Evolutionary conservation across 2,113 vertebrate genomes (phyloP).

Genomic region (Crotalus helleri): DNA sequence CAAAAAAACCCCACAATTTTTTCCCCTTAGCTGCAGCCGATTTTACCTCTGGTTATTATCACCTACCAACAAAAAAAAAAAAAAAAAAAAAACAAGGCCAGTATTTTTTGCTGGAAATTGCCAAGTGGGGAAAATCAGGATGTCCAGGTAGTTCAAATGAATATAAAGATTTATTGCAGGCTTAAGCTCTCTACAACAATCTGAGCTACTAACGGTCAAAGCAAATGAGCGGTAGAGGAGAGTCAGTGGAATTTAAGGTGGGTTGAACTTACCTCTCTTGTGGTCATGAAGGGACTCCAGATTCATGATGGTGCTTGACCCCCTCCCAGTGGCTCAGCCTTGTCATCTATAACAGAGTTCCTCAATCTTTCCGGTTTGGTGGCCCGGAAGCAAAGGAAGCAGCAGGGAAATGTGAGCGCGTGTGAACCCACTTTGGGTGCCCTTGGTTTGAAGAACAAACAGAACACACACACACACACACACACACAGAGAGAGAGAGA

Average conservation of each 20-base stretch:
- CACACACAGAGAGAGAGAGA: no score
- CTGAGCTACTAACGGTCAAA: neutral
- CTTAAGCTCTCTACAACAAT: neutral
- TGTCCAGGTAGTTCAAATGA: neutral
- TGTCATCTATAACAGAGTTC: neutral
- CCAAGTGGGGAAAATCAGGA: neutral
- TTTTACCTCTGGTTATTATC: neutral
- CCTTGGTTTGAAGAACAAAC: neutral
- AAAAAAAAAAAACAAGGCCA: neutral
- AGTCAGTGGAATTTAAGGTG: neutral
- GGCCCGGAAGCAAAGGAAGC: no score
- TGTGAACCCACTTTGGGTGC: neutral
- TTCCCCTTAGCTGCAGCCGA: neutral
- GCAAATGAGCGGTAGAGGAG: neutral
- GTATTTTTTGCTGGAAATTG: neutral
- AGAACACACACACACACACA: neutral
- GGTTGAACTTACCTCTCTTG: neutral
- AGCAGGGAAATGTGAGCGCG: no score
- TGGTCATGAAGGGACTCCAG: neutral
- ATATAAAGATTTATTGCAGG: neutral
- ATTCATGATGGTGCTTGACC: neutral
- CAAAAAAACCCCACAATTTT: neutral
- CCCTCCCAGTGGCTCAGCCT: neutral
- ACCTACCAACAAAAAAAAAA: neutral
- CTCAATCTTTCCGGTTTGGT: no score